Base-by-base conservation (phyloP, 1,140 invertebrate species). In the Belonocnema kinseyi region DNA sequence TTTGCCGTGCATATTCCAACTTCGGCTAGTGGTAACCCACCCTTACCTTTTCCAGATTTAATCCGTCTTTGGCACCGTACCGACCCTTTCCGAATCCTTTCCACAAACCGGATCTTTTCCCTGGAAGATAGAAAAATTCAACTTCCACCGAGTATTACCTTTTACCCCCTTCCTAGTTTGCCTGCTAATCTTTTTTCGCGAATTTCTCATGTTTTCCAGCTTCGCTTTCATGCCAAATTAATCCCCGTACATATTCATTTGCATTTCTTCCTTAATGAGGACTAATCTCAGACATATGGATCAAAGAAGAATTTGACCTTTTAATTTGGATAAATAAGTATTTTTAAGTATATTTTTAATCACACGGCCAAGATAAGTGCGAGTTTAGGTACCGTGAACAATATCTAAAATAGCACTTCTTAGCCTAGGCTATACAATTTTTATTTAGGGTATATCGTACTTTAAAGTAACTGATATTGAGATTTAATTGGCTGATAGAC, bases 1-100 rank as follows among this genome's bases (percentile, higher is more conserved):
- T 90, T 89, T 86, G 74, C 76, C 78, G 66, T 84, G 82, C 82
- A 86, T 85, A 85, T 86, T 83, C 80, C 83, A 90, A 90, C 89
- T 90, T 90, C 80, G 83, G 78, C 83, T 85, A 82, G 80, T 77
- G 85, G 81, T 84, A 86, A 85, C 83, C 84, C 85, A 81, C 80
- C 86, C 83, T 85, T 81, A 82, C 76, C 81, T 85, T 84, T 84
- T 83, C 75, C 82, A 80, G 83, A 83, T 88, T 87, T 86, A 86
- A 86, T 87, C 83, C 86, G 81, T 89, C 87, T 87, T 88, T 86
- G 85, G 84, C 84, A 86, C 82, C 80, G 81, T 83, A 75, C 78
- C 80, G 79, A 80, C 82, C 78, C 83, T 86, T 85, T 79, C 76
- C 61, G 71, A 75, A 76, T 79, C 73, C 78, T 80, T 75, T 33